phyloP scores from a whole-genome alignment of 2,888 invertebrate genomes.

The Tetrapedia diversipes region DNA sequence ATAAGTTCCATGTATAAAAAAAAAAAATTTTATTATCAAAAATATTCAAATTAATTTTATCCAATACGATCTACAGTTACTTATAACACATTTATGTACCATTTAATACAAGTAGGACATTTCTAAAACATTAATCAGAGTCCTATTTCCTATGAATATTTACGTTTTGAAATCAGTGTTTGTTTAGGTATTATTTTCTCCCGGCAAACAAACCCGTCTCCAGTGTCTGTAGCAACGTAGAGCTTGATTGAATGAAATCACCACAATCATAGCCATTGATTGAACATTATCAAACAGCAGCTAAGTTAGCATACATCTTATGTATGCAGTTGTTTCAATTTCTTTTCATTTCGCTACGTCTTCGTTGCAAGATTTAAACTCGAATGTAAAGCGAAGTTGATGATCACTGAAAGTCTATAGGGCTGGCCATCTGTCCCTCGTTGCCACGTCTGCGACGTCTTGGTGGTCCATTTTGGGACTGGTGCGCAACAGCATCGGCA shows the following conservation, averaged over 20 bases:
- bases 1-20: too few relatives aligned
- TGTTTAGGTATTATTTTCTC: slow-evolving; percentile 7
- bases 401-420: slow-evolving; percentile 58
- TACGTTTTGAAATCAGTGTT: slow-evolving; percentile 12
- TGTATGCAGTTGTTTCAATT: slow-evolving; percentile 1
- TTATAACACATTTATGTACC: not conserved
- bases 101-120: not conserved
- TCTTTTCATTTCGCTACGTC: not conserved
- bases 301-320: slow-evolving; percentile 10
- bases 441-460: slow-evolving; percentile 75
- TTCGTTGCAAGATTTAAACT: slow-evolving; percentile 35
- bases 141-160: not conserved
- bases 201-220: not conserved
- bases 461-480: slow-evolving; percentile 68
- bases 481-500: slow-evolving; percentile 55
- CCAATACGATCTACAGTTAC: not conserved
- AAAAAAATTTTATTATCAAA: not conserved
- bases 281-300: not conserved
- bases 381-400: slow-evolving; percentile 47
- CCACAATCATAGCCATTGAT: slow-evolving; percentile 4
- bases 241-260: slow-evolving; percentile 11
- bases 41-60: not conserved
- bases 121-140: not conserved
- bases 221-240: not conserved
- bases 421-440: slow-evolving; percentile 76